These are phyloP conservation scores for Beaufortia kweichowensis DNA, from an alignment of 2,113 vertebrate genomes.

Conservation along the genomic window DNA sequence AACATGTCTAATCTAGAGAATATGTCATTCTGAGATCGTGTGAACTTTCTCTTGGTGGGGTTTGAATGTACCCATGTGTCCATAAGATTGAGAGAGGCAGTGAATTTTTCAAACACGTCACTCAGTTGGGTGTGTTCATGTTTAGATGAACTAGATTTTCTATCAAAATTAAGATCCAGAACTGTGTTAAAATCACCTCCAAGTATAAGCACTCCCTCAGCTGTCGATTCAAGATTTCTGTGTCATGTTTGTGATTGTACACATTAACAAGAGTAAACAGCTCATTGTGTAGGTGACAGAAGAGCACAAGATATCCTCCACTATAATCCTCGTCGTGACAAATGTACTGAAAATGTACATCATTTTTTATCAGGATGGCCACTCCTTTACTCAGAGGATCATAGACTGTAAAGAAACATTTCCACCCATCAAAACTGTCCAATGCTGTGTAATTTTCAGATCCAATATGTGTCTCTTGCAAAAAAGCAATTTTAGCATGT, in stretches of 20 bases:
- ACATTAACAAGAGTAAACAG: conserved; percentile 57
- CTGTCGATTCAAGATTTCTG: conserved; percentile 44
- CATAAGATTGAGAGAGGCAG: conserved; percentile 12
- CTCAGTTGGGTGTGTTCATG: background rate
- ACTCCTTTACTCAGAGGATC: conserved; percentile 33
- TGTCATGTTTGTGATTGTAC: conserved; percentile 53
- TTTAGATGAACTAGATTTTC: background rate
- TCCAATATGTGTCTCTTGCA: conserved; percentile 5
- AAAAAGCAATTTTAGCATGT: background rate
- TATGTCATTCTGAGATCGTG: background rate
- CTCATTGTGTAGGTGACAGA: conserved; percentile 34
- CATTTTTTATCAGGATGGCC: conserved; percentile 36
- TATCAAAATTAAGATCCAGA: conserved; percentile 35
- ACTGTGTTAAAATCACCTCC: conserved; percentile 32
- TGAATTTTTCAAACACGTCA: conserved; percentile 30
- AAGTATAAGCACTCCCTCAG: conserved; percentile 28
- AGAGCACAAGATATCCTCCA: conserved; percentile 47
- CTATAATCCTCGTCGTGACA: conserved; percentile 36
- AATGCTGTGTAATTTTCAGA: background rate
- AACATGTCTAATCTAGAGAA: conserved; percentile 47
- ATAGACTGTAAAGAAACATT: conserved; percentile 8
- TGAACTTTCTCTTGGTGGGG: background rate
- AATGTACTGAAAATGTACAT: conserved; percentile 26
- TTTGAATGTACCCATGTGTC: conserved; percentile 34
- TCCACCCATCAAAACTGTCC: background rate